Evolutionary conservation across 2,797 vertebrate genomes (phyloP), one percentile per base, ranked within the genome.

Genomic region (Falco novaeseelandiae): DNA sequence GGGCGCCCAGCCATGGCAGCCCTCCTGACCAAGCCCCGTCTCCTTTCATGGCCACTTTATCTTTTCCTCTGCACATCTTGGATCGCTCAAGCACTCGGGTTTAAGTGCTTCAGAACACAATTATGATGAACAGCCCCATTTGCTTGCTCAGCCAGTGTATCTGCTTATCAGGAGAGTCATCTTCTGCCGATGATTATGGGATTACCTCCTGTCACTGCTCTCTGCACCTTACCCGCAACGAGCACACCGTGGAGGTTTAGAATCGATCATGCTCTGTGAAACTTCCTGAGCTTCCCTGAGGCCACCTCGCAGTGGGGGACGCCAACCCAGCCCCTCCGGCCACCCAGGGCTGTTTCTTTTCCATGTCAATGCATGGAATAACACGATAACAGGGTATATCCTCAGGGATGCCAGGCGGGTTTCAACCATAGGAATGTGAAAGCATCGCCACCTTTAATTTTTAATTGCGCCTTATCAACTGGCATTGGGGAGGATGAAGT

Each of bases 271-370:
- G 57, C 27, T 30, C 51, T 34, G 16, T 4, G 26, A 48, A 88
- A 11, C 26, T 65, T 42, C 55, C n/a, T 32, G 38, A 72, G 27
- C 42, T 38, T 58, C 59, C 26, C 32, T 1, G 0, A 19, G 36
- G 30, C 22, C 44, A 27, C n/a, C n/a, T 79, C 6, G 3, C 26
- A 22, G 19, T 3, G 20, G 34, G 18, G 14, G n/a, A 19, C 42
- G 16, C 15, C 55, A 48, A 6, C 18, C 9, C 0, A 0, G 17
- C 34, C 38, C 54, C 54, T 81, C 21, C 0, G 0, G 66, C 40
- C 62, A 30, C 18, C 20, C 14, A 11, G 19, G 15, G 20, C 21
- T 48, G 6, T 13, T 62, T 21, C 42, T 54, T 49, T 88, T 78
- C 80, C 66, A 71, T 14, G 34, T 61, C 29, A 0, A 44, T 29